Base-by-base conservation (phyloP, 2,113 vertebrate genomes). In the Clarias batrachus region DNA sequence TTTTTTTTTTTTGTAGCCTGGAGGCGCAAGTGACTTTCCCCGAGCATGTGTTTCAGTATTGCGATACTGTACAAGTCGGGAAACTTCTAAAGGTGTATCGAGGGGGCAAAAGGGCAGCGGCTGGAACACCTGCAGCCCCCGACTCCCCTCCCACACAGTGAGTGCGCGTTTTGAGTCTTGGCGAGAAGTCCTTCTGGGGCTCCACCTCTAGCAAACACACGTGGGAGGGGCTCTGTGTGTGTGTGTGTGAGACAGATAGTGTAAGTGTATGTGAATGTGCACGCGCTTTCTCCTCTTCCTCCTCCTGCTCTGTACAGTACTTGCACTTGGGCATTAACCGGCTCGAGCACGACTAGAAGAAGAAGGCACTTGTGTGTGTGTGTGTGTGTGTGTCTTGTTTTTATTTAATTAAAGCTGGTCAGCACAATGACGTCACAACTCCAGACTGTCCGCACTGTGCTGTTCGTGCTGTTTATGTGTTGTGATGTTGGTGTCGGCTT, bases 371-470 rank as follows among this genome's bases (percentile, higher is more conserved):
- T 62, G 11, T 59, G 79, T 3, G n/a, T 48, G n/a, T n/a, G 16
- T 65, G 41, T 48, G 41, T 48, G 6, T 48, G 6, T 48, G 4
- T 37, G 4, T 7, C 4, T 41, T 7, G 4, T 41, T 8, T 48
- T 48, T 48, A 1, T 48, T 8, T 48, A 8, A 48, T 52, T 41
- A 16, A 52, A 82, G 33, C 41, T 0, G 41, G 7, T 16, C 60
- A 8, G 33, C 23, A 52, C 11, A 82, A 82, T 82, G 80, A 82
- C 60, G 80, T 82, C 80, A 82, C 80, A 82, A 27, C 80, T 48
- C 1, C 12, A 21, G 59, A 63, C 2, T 13, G 19, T 63, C 80
- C 60, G 0, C 60, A 48, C 54, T 4, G 62, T 25, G 21, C 10
- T 59, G 19, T 63, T 79, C 14, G 62, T 56, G 30, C 30, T 33